Evolutionary conservation across 2,888 invertebrate species (phyloP).

Genomic region (Parnassius smintheus): DNA sequence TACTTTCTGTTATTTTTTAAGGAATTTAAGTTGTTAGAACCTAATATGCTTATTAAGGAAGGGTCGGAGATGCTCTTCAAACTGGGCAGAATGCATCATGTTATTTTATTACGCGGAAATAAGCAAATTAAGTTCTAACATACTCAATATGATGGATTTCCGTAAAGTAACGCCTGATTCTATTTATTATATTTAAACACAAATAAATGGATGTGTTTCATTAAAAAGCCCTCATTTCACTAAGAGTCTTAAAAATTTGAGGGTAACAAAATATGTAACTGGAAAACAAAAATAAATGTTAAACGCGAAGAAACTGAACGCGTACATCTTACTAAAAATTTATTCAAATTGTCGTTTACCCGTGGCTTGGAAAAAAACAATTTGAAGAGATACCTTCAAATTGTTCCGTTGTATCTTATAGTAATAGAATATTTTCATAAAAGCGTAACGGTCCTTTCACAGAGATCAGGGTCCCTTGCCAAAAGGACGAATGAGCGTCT

Average conservation of each 20-base stretch:
- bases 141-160: no score
- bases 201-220: no score
- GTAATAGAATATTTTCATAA: conserved; percentile 21
- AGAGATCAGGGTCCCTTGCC: not conserved
- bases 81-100: no score
- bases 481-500: conserved; percentile 7
- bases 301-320: not conserved
- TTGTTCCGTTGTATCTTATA: conserved; percentile 14
- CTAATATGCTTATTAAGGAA: no score
- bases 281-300: not conserved
- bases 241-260: not conserved
- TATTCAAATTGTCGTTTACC: conserved; percentile 12
- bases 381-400: conserved; percentile 10
- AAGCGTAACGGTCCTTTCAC: not conserved
- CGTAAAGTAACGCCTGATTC: no score
- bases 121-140: no score
- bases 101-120: no score
- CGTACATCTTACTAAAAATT: conserved; percentile 11
- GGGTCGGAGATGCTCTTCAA: no score
- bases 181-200: no score
- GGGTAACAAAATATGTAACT: not conserved
- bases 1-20: no score
- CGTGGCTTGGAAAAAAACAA: conserved; percentile 12
- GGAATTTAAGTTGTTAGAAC: no score
- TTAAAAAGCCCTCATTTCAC: no score